Percentiles rank a stretch among this genome's conserved stretches.
Conservation (phyloP, 1,140 invertebrate species). For the Propsilocerus akamusi region DNA sequence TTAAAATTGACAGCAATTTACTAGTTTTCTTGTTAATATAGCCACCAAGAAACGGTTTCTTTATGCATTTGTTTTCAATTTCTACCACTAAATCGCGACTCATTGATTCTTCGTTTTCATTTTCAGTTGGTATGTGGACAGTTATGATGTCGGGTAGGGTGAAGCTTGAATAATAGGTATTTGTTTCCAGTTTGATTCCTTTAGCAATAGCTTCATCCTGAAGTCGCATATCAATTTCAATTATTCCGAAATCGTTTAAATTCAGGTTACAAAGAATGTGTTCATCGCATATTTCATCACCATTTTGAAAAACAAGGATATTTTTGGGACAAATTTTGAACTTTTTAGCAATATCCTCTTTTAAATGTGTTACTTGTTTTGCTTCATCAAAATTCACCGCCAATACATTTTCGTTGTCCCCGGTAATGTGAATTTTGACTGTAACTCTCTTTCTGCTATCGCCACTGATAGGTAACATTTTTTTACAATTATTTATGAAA, state of each 20-base stretch:
- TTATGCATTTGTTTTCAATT: conserved; percentile 28
- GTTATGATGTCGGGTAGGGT: conserved; percentile 28
- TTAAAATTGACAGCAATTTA: neutral
- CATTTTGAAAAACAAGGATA: conserved; percentile 12
- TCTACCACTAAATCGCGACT: conserved; percentile 28
- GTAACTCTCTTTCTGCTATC: neutral
- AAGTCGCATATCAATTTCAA: conserved; percentile 14
- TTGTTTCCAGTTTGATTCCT: neutral
- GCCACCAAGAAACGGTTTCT: conserved; percentile 36
- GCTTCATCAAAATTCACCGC: neutral
- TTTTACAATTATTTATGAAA: no score
- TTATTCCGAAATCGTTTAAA: conserved; percentile 19
- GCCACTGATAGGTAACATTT: neutral
- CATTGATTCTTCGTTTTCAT: conserved; percentile 18
- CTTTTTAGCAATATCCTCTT: conserved; percentile 17
- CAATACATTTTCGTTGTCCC: neutral
- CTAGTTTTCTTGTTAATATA: conserved; percentile 29
- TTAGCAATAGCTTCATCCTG: neutral
- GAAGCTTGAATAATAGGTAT: conserved; percentile 13
- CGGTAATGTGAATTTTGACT: neutral
- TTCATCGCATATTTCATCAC: conserved; percentile 9
- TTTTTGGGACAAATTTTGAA: conserved; percentile 15
- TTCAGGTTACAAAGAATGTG: conserved; percentile 11
- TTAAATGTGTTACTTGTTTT: conserved; percentile 13
- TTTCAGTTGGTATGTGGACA: conserved; percentile 20